Conservation (phyloP, 2,113 vertebrate species). For the Pyrgilauda ruficollis region DNA sequence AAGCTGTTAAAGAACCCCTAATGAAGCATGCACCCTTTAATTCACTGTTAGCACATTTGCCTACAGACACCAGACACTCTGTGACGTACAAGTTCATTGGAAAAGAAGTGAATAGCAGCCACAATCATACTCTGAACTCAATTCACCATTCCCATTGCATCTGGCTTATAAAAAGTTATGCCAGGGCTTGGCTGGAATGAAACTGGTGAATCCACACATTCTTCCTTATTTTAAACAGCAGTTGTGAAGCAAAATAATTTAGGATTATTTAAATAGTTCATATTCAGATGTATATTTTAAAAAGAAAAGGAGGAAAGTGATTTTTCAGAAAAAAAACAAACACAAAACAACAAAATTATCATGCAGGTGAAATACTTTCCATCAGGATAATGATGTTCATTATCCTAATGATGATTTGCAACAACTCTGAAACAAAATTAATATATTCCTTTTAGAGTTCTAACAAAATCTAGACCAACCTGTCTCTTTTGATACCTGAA, state of each 20-base stretch:
- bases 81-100: neutral
- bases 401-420: constrained; percentile 59
- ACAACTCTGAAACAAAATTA: constrained; percentile 67
- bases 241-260: neutral
- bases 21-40: neutral
- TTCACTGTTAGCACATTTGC: neutral
- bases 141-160: constrained; percentile 50
- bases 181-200: constrained; percentile 1
- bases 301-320: constrained; percentile 28
- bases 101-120: neutral
- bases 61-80: neutral
- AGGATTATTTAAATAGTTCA: neutral
- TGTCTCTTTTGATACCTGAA: constrained; percentile 83
- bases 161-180: neutral
- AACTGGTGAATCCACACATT: constrained; percentile 39
- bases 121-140: neutral
- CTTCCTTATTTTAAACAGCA: neutral
- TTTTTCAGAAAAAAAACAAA: constrained; percentile 34
- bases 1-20: neutral
- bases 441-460: constrained; percentile 56
- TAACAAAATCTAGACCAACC: constrained; percentile 72
- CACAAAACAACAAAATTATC: constrained; percentile 41
- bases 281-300: neutral
- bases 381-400: constrained; percentile 39
- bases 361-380: constrained; percentile 32